Percentiles rank a stretch among this genome's conserved stretches.
Conservation (phyloP, 2,888 invertebrate species). For the Zele albiditarsus region DNA sequence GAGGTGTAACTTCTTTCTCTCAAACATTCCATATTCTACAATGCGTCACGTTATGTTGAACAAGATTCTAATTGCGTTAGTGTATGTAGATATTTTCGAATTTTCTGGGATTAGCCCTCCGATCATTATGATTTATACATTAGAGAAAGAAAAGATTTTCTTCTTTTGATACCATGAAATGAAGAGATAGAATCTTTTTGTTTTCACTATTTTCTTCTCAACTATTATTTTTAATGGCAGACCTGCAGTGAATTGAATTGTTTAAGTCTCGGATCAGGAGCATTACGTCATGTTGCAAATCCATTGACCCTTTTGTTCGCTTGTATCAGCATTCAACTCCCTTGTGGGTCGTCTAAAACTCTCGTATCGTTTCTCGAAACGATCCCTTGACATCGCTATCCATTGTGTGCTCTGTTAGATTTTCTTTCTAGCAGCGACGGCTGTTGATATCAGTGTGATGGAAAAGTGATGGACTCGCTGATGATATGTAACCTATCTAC, state of each 20-base stretch:
- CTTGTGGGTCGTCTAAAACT: constrained; percentile 32
- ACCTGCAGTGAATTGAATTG: constrained; percentile 24
- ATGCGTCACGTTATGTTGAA: too few relatives aligned
- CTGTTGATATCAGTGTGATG: constrained; percentile 33
- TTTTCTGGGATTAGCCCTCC: too few relatives aligned
- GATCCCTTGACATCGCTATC: constrained; percentile 38
- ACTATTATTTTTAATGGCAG: constrained; percentile 4
- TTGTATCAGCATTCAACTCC: constrained; percentile 38
- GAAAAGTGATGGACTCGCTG: constrained; percentile 41
- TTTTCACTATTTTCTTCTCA: neutral
- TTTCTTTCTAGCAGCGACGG: constrained; percentile 47
- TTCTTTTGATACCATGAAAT: too few relatives aligned
- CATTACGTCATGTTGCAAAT: constrained; percentile 35
- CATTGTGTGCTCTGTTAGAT: constrained; percentile 50
- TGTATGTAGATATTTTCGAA: too few relatives aligned
- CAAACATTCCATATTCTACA: too few relatives aligned
- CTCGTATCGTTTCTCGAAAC: constrained; percentile 28
- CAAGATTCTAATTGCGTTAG: too few relatives aligned
- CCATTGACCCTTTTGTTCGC: constrained; percentile 38
- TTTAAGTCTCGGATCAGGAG: constrained; percentile 30
- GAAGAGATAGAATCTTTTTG: neutral
- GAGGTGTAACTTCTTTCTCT: too few relatives aligned
- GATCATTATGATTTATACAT: too few relatives aligned
- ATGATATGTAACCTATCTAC: constrained; percentile 11
- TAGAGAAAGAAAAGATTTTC: too few relatives aligned